phyloP scores from a whole-genome alignment of 2,113 vertebrate species.

The Platycercus adscitus region DNA sequence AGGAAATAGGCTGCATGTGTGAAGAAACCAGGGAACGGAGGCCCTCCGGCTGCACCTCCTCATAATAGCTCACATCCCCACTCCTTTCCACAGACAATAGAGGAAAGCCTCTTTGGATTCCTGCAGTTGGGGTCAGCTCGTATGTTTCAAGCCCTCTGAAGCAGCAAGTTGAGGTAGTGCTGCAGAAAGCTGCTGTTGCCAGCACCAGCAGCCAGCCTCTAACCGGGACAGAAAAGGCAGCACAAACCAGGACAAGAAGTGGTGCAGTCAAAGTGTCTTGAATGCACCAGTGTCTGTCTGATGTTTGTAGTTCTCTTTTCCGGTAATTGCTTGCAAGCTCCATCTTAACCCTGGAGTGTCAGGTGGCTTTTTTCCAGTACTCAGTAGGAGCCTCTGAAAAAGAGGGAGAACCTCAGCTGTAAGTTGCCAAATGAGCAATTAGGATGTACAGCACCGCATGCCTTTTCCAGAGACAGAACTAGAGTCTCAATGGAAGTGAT shows the following conservation, averaged over 20 bases:
- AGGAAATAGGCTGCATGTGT: background rate
- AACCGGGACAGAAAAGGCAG: background rate
- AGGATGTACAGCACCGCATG: background rate
- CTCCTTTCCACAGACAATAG: background rate
- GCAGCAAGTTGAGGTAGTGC: background rate
- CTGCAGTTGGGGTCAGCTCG: background rate
- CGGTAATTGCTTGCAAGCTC: slow-evolving; percentile 35
- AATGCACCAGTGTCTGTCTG: background rate
- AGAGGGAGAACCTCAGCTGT: background rate
- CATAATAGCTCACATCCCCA: background rate
- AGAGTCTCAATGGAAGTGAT: background rate
- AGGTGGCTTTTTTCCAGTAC: slow-evolving; percentile 6
- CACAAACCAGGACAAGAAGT: background rate
- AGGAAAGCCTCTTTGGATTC: background rate
- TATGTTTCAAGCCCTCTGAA: background rate
- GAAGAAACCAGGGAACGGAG: background rate
- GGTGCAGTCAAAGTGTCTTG: background rate
- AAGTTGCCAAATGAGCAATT: slow-evolving; percentile 47
- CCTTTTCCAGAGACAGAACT: background rate
- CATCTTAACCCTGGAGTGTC: background rate
- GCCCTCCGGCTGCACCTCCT: background rate
- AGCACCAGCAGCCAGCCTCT: background rate
- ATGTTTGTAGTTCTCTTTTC: slow-evolving; percentile 1
- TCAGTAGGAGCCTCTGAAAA: background rate
- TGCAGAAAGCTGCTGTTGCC: background rate